A percentile compares a stretch with the other conserved stretches of the same genome.
Evolutionary conservation across 2,888 invertebrate species (phyloP).

Genomic region (Stegophylla sp.): DNA sequence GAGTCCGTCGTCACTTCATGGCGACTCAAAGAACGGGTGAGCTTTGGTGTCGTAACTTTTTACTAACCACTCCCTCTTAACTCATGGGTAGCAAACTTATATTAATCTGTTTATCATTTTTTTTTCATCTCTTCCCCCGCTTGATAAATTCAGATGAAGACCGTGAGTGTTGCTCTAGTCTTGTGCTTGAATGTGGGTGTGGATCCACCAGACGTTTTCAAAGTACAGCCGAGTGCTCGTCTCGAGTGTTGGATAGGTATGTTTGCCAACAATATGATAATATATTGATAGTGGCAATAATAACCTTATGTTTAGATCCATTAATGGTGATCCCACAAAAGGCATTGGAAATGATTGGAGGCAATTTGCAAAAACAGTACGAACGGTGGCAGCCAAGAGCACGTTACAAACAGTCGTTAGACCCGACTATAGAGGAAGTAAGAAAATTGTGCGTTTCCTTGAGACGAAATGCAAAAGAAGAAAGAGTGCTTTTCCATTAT

Average conservation of each 20-base stretch:
- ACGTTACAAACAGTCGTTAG: slow-evolving; percentile 93
- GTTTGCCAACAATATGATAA: neutral
- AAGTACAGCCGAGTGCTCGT: slow-evolving; percentile 94
- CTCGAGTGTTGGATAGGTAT: slow-evolving; percentile 97
- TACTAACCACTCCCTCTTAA: no score
- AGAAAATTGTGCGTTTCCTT: slow-evolving; percentile 95
- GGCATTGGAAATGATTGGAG: slow-evolving; percentile 90
- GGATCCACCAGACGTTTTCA: slow-evolving; percentile 97
- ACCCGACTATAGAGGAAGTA: slow-evolving; percentile 97
- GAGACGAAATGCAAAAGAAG: slow-evolving; percentile 95
- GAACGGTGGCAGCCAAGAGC: slow-evolving; percentile 99
- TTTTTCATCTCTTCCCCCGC: neutral
- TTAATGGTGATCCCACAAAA: slow-evolving; percentile 85
- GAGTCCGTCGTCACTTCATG: slow-evolving; percentile 78
- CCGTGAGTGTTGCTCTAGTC: slow-evolving; percentile 96
- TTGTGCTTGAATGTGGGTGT: slow-evolving; percentile 98
- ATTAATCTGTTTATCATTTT: no score
- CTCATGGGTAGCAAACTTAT: no score
- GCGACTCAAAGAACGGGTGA: slow-evolving; percentile 90
- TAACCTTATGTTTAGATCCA: slow-evolving; percentile 74
- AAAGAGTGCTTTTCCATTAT: slow-evolving; percentile 97
- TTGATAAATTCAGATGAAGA: slow-evolving; percentile 86
- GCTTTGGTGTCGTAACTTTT: no score
- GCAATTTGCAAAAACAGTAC: slow-evolving; percentile 92
- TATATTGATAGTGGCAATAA: neutral